Evolutionary conservation across 2,113 vertebrate genomes (phyloP), one percentile per base, ranked within the genome.

Genomic region (Anser brachyrhynchus): DNA sequence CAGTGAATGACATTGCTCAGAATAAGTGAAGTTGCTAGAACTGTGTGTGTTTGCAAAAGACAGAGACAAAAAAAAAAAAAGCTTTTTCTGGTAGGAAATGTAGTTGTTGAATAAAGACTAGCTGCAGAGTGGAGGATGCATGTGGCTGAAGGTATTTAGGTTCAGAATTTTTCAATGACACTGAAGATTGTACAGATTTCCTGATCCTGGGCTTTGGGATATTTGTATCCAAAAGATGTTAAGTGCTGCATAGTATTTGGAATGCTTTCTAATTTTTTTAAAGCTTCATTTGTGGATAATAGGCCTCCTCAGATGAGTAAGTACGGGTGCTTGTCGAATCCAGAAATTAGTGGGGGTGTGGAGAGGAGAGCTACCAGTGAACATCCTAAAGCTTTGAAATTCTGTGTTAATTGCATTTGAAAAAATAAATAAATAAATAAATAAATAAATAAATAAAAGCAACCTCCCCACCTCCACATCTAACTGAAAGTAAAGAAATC

Each of bases 321-420:
- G 7, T 51, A 8, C 5, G 3, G 4, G 2, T 57, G 31, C 65
- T 79, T 81, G 26, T 79, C 44, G 66, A 49, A 78, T 70, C 10
- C 51, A 61, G 51, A 77, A 74, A 51, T 0, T 18, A 31, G 0
- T 6, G 5, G 3, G 0, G 8, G 6, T 3, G 10, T 14, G 3
- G 10, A 1, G 8, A 35, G 25, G 17, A 20, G 22, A 6, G 12
- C 3, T 79, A 33, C 22, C 74, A 8, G 4, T 35, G 25, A 88
- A 73, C 13, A 70, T 61, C 26, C 39, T 43, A 67, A 70, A 76
- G 22, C 62, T 93, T 76, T 87, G 49, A 89, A 89, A 76, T 94
- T 66, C 31, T 65, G 28, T 79, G 5, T 19, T 84, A 39, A 59
- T 70, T 69, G 43, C 21, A 20, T 46, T 31, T 61, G 17, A 2